Percentiles rank a stretch among this genome's conserved stretches.
Evolutionary conservation across 2,888 invertebrate species (phyloP).

Genomic region (Thera britannica): DNA sequence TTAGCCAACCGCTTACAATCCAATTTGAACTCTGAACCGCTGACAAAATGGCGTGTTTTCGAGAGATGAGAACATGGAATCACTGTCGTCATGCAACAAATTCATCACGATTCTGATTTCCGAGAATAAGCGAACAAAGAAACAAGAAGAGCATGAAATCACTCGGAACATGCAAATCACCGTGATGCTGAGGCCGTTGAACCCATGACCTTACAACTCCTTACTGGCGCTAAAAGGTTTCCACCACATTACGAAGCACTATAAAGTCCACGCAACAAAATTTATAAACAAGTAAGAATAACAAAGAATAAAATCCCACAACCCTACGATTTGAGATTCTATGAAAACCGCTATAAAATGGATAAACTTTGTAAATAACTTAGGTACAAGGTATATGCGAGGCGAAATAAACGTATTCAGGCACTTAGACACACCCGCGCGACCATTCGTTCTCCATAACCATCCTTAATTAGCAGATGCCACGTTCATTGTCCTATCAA

Average conservation of each 20-base stretch:
- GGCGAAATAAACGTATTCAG: conserved; percentile 50
- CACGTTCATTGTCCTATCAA: conserved; percentile 32
- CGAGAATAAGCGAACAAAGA: conserved; percentile 58
- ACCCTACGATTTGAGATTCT: too few species aligned
- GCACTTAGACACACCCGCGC: conserved; percentile 43
- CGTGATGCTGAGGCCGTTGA: conserved; percentile 66
- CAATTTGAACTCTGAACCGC: conserved; percentile 25
- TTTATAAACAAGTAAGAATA: conserved; percentile 19
- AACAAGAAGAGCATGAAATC: conserved; percentile 63
- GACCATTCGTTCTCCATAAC: conserved; percentile 27
- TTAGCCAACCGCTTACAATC: conserved; percentile 13
- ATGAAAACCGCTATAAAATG: too few species aligned
- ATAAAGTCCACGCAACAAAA: background rate
- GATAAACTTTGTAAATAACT: background rate
- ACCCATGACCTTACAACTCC: conserved; percentile 55
- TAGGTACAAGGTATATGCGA: conserved; percentile 34
- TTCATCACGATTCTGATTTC: conserved; percentile 57
- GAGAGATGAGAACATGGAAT: conserved; percentile 31
- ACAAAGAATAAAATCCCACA: conserved; percentile 15
- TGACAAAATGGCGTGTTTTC: conserved; percentile 10
- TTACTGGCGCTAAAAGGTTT: conserved; percentile 7
- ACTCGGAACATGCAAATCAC: conserved; percentile 68
- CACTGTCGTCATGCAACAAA: conserved; percentile 52
- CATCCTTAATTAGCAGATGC: conserved; percentile 42
- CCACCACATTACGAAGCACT: conserved; percentile 4